A percentile compares a stretch with the other conserved stretches of the same genome.
These are phyloP conservation scores for Lasioglossum oenotherae DNA, from an alignment of 2,888 invertebrate genomes.

Conservation along the genomic window DNA sequence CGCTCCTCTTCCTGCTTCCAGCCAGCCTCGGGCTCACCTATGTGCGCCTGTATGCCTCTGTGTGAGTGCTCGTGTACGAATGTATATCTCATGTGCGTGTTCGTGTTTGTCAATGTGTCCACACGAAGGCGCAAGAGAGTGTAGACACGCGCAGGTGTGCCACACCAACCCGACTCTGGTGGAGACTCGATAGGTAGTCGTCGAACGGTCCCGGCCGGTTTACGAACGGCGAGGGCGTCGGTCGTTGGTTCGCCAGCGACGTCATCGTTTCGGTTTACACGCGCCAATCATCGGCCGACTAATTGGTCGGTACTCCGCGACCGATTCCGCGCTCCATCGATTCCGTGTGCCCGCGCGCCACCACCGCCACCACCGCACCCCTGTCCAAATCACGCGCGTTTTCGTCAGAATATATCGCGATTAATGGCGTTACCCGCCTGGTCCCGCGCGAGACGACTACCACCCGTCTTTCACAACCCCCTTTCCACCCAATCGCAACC, in stretches of 20 bases:
- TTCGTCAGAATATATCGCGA: constrained; percentile 77
- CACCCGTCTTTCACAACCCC: neutral
- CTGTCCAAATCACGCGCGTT: constrained; percentile 73
- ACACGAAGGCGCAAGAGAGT: constrained; percentile 6
- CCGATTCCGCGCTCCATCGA: constrained; percentile 74
- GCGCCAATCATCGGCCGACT: constrained; percentile 83
- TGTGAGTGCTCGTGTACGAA: neutral
- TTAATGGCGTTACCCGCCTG: constrained; percentile 65
- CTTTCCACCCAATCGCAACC: neutral
- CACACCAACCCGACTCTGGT: neutral
- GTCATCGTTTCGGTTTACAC: constrained; percentile 81
- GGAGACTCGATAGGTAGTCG: constrained; percentile 56
- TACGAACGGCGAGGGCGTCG: constrained; percentile 70
- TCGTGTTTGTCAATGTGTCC: neutral
- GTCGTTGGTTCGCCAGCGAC: constrained; percentile 77
- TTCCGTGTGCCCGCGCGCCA: constrained; percentile 62
- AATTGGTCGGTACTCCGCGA: constrained; percentile 82
- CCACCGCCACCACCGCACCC: constrained; percentile 30
- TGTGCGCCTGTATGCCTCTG: neutral
- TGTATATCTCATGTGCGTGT: neutral
- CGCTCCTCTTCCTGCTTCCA: constrained; percentile 5
- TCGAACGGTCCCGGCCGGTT: constrained; percentile 69
- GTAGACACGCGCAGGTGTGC: constrained; percentile 6
- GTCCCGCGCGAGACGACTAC: neutral
- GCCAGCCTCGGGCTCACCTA: neutral